Evolutionary conservation across 2,113 vertebrate genomes (phyloP).

Genomic region (Regulus satrapa): DNA sequence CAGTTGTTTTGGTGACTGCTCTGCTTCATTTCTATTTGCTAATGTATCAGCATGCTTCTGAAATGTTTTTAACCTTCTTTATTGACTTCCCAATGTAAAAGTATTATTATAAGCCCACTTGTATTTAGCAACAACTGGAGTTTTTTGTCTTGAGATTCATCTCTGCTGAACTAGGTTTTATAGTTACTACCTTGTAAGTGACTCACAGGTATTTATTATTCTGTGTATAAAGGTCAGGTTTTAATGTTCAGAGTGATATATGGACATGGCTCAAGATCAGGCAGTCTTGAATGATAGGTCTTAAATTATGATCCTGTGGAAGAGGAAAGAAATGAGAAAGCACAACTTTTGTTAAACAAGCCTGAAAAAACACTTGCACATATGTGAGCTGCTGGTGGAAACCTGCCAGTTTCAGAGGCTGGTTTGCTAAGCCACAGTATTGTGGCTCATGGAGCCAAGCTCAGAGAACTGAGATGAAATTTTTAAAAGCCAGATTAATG

Average conservation of each 20-base stretch:
- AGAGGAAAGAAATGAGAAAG: constrained; percentile 63
- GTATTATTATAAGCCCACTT: not conserved
- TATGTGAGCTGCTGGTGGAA: not conserved
- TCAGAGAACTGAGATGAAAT: not conserved
- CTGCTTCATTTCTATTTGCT: not conserved
- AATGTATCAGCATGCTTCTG: not conserved
- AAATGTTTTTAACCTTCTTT: not conserved
- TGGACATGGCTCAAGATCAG: constrained; percentile 61
- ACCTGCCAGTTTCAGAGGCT: not conserved
- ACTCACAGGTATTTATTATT: constrained; percentile 73
- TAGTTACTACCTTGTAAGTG: constrained; percentile 70
- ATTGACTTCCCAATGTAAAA: not conserved
- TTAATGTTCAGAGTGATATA: constrained; percentile 75
- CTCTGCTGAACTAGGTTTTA: constrained; percentile 53
- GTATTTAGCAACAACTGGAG: not conserved
- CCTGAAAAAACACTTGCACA: not conserved
- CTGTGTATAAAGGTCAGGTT: constrained; percentile 71
- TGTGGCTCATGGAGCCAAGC: not conserved
- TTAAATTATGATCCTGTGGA: constrained; percentile 68
- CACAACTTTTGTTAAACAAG: constrained; percentile 29
- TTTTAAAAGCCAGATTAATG: not conserved
- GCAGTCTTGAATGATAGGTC: constrained; percentile 68
- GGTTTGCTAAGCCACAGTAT: not conserved
- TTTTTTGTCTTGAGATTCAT: constrained; percentile 51
- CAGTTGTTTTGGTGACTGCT: not conserved